Evolutionary conservation across 1,140 invertebrate species (phyloP).

Genomic region (Megathymus violae): DNA sequence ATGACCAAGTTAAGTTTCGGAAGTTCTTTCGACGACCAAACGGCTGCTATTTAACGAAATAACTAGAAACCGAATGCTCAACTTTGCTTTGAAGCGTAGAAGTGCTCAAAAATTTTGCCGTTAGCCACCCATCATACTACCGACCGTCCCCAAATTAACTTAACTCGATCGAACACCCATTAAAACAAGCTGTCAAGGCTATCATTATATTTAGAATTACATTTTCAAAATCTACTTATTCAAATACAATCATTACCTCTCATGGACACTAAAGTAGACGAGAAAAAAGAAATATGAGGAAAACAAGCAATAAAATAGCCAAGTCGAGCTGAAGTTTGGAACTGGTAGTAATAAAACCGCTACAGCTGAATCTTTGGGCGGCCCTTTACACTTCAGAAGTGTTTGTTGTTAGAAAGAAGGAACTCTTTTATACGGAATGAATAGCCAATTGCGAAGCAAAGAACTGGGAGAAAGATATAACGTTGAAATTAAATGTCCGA

Average conservation of each 20-base stretch:
- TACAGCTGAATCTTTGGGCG: conserved; percentile 59
- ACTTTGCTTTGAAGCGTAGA: no score
- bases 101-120: no score
- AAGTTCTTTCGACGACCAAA: no score
- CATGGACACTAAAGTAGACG: conserved; percentile 41
- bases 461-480: conserved; percentile 24
- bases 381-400: conserved; percentile 45
- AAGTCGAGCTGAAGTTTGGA: conserved; percentile 49
- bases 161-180: no score
- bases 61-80: no score
- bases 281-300: conserved; percentile 43
- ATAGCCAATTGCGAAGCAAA: conserved; percentile 48
- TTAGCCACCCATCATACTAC: no score
- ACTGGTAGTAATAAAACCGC: conserved; percentile 74
- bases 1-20: no score
- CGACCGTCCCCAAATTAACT: no score
- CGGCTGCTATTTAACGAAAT: no score
- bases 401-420: conserved; percentile 48
- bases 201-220: no score
- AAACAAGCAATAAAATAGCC: conserved; percentile 50
- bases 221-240: no score
- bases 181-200: no score
- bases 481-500: conserved; percentile 16
- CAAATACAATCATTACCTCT: conserved; percentile 30
- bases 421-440: conserved; percentile 47